These are phyloP conservation scores for Caenorhabditis briggsae DNA, from an alignment of 1,140 invertebrate species.

Conservation along the genomic window DNA sequence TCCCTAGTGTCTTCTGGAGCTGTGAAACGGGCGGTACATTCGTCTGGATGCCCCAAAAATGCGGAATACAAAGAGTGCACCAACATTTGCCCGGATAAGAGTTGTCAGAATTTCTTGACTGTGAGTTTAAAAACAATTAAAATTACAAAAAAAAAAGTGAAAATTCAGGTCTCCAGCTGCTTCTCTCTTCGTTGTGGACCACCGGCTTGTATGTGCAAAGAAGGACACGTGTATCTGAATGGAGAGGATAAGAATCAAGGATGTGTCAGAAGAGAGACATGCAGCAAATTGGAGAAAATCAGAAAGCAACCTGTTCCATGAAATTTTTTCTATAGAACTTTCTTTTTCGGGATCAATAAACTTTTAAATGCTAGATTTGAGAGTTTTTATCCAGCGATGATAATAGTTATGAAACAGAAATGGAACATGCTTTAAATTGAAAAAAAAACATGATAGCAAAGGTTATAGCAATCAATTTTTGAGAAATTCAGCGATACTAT, in stretches of 20 bases:
- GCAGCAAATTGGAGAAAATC: constrained; percentile 9
- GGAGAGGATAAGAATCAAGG: constrained; percentile 31
- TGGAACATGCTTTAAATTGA: too few species aligned
- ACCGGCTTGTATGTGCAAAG: constrained; percentile 24
- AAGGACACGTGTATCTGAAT: constrained; percentile 32
- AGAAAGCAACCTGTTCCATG: not conserved
- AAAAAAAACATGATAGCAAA: too few species aligned
- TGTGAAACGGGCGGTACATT: not conserved
- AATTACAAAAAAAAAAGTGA: not conserved
- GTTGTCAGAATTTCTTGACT: constrained; percentile 1
- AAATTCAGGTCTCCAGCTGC: constrained; percentile 9
- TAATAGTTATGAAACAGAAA: too few species aligned
- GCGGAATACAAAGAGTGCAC: constrained; percentile 1
- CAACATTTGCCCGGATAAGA: constrained; percentile 28
- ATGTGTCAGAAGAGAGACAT: constrained; percentile 40
- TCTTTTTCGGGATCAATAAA: too few species aligned
- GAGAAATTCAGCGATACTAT: too few species aligned
- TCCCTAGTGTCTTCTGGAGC: not conserved
- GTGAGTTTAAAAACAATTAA: not conserved
- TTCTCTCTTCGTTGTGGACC: constrained; percentile 47
- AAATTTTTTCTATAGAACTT: too few species aligned
- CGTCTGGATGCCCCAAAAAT: constrained; percentile 36
- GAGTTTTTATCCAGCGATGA: too few species aligned
- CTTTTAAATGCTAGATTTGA: too few species aligned
- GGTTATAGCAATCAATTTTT: too few species aligned